Conservation (phyloP, 1,140 invertebrate genomes). For the Neomicropteryx cornuta region DNA sequence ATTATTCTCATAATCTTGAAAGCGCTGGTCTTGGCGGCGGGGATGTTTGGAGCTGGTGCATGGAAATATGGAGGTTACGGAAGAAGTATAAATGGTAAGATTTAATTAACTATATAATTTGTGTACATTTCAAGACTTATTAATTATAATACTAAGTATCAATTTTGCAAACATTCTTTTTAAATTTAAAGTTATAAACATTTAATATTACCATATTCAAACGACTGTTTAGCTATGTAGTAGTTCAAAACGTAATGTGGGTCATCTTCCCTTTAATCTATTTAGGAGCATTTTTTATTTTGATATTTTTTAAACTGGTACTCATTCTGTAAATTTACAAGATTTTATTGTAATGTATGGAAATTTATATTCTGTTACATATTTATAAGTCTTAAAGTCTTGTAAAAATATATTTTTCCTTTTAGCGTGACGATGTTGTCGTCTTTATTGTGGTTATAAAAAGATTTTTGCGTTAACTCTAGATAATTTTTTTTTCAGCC, state of each 20-base stretch:
- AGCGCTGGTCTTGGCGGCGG: slow-evolving; percentile 67
- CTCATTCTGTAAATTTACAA: too few relatives aligned
- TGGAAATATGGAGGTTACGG: slow-evolving; percentile 46
- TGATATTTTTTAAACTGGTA: too few relatives aligned
- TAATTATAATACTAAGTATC: background rate
- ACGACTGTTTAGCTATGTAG: slow-evolving; percentile 21
- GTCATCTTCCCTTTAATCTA: background rate
- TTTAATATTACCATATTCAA: slow-evolving; percentile 18
- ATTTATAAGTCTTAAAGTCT: too few relatives aligned
- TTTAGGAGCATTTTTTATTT: background rate
- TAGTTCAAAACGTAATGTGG: slow-evolving; percentile 20
- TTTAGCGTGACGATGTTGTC: too few relatives aligned
- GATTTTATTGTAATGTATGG: too few relatives aligned
- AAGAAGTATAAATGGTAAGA: slow-evolving; percentile 37
- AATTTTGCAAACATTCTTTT: background rate
- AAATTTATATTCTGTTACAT: too few relatives aligned
- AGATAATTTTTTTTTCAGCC: too few relatives aligned
- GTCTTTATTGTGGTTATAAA: too few relatives aligned
- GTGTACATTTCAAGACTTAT: background rate
- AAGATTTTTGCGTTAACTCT: too few relatives aligned
- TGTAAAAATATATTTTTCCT: too few relatives aligned
- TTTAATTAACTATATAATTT: slow-evolving; percentile 3
- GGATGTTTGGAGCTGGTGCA: slow-evolving; percentile 56
- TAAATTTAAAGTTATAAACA: background rate
- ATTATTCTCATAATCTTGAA: slow-evolving; percentile 69